Conservation (phyloP, 2,113 vertebrate genomes). For the Aegithalos caudatus region DNA sequence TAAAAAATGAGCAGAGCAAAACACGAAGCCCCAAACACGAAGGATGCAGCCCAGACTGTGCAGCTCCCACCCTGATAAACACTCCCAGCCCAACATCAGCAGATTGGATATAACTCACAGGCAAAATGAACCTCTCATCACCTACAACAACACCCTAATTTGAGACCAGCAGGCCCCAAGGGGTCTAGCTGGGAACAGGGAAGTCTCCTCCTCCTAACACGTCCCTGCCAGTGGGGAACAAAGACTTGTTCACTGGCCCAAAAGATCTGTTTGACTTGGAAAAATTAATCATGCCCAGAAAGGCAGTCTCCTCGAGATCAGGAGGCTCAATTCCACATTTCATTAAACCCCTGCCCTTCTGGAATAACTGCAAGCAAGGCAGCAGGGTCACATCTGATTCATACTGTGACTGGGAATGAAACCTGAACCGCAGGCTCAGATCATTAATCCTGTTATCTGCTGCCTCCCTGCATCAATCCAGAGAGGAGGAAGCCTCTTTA, state of each 20-base stretch:
- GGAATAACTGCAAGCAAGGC: constrained; percentile 18
- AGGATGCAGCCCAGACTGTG: not conserved
- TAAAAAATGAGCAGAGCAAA: not conserved
- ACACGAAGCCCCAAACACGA: not conserved
- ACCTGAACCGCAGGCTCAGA: not conserved
- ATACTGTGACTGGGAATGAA: constrained; percentile 9
- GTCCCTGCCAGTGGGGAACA: not conserved
- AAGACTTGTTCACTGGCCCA: constrained; percentile 36
- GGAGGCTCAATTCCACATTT: constrained; percentile 52
- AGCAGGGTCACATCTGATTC: constrained; percentile 50
- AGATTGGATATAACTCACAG: not conserved
- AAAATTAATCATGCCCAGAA: constrained; percentile 39
- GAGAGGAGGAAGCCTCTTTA: constrained; percentile 53
- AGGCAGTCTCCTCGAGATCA: constrained; percentile 8
- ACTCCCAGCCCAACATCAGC: not conserved
- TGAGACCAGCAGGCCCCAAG: not conserved
- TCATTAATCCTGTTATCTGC: constrained; percentile 66
- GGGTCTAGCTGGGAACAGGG: not conserved
- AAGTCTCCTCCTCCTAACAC: constrained; percentile 29
- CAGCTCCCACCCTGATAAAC: not conserved
- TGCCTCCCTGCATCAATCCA: constrained; percentile 49
- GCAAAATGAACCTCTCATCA: not conserved
- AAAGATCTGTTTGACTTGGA: constrained; percentile 38
- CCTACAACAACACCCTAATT: not conserved
- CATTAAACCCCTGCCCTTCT: constrained; percentile 39